Percentiles rank a stretch among this genome's conserved stretches.
Evolutionary conservation across 30 jellyfish, hydroid and myxozoan species (phyloP).

Genomic region (Mastigias papua): DNA sequence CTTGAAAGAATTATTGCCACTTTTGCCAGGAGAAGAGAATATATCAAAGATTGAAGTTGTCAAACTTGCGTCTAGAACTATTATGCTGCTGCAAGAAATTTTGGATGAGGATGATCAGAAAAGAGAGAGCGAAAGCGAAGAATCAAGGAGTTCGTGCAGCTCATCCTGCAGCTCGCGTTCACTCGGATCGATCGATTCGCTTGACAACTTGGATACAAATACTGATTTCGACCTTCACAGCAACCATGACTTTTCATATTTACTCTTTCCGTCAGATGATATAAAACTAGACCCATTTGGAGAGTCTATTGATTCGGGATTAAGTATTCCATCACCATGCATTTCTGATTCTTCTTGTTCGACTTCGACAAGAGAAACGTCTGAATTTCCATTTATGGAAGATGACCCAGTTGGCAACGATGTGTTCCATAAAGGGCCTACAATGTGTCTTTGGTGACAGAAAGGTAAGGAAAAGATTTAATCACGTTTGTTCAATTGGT

Average conservation of each 20-base stretch:
- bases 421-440: constrained; percentile 77
- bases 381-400: constrained; percentile 82
- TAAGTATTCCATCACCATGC: constrained; percentile 80
- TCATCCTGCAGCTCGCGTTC: constrained; percentile 60
- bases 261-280: constrained; percentile 80
- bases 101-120: constrained; percentile 62
- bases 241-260: constrained; percentile 69
- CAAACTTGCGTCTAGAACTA: constrained; percentile 85
- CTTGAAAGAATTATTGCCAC: constrained; percentile 79
- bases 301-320: constrained; percentile 74
- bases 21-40: constrained; percentile 86
- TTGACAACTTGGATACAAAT: constrained; percentile 57
- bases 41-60: constrained; percentile 91
- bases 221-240: constrained; percentile 38
- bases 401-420: constrained; percentile 71
- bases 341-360: constrained; percentile 76
- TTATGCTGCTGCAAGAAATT: constrained; percentile 63
- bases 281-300: constrained; percentile 63
- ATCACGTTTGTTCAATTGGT: not conserved
- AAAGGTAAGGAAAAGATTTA: not conserved
- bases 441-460: constrained; percentile 76
- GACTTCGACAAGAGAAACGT: constrained; percentile 64
- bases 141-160: constrained; percentile 60
- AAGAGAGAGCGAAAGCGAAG: constrained; percentile 59
- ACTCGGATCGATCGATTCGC: constrained; percentile 51